Base-by-base conservation (phyloP, 2,113 vertebrate species). In the Tympanuchus pallidicinctus region DNA sequence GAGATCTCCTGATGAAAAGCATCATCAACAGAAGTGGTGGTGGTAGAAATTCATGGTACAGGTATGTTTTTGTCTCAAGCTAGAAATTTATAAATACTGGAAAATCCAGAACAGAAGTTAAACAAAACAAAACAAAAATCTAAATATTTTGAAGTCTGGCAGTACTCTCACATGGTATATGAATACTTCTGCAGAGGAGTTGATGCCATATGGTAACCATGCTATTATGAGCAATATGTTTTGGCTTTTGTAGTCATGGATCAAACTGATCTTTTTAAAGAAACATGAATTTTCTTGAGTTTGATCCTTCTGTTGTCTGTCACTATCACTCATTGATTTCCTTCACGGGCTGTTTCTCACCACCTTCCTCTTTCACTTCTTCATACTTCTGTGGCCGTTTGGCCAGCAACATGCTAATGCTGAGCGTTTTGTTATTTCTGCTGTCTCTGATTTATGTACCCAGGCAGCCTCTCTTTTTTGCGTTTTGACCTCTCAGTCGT, bases 1-100 rank as follows among this genome's bases (percentile, higher is more conserved):
- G 74, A 90, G 70, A 90, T 84, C 66, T 63, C 75, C n/a, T 92
- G 54, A 79, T 79, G n/a, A 34, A 93, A 93, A 94, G 22, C 65
- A 72, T 67, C 73, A 57, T 57, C 52, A 90, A 54, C 57, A 93
- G 47, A 88, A 93, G 3, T 22, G 11, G 38, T 72, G 36, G 32
- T 70, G 13, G 54, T 86, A 73, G 54, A 84, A 87, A 76, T 5
- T 2, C 0, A 24, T 66, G 13, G 74, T 72, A 69, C 47, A 75
- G 10, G 48, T 65, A 22, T 65, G 38, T 36, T 75, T 67, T 64
- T 83, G 10, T 67, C 65, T 83, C 43, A 81, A 88, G 50, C 17
- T 57, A 72, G 57, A 69, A 72, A 74, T 77, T 61, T 72, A 1
- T 45, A 88, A 63, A 21, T 71, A n/a, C 4, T 1, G 3, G 27